Evolutionary conservation across 2,797 vertebrate species (phyloP).

Genomic region (Melopsittacus undulatus): DNA sequence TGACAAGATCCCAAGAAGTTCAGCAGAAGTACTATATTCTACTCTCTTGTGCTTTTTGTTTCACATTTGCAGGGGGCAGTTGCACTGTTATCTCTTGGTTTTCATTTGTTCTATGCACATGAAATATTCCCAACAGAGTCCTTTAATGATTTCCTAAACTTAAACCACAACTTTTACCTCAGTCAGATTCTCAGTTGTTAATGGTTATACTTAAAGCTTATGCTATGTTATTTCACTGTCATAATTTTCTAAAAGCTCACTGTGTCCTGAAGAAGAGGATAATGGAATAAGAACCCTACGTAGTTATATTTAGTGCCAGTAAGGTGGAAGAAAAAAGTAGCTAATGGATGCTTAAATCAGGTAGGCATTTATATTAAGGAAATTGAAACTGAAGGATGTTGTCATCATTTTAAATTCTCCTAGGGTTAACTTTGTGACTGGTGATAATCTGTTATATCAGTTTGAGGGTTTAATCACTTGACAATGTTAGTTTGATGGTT

Average conservation of each 20-base stretch:
- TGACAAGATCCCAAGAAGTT: neutral
- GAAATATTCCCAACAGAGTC: neutral
- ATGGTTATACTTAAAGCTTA: neutral
- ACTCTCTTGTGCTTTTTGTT: neutral
- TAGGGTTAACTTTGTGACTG: neutral
- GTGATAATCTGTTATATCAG: neutral
- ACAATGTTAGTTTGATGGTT: neutral
- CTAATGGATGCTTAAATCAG: neutral
- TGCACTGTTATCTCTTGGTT: neutral
- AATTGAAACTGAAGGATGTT: neutral
- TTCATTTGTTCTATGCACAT: neutral
- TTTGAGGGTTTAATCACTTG: neutral
- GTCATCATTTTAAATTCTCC: neutral
- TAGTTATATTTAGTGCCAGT: neutral
- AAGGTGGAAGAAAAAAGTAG: neutral
- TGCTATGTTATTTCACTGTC: neutral
- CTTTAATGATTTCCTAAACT: conserved; percentile 32
- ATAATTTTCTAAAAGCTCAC: neutral
- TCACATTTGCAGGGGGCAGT: neutral
- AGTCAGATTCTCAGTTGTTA: neutral
- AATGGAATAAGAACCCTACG: neutral
- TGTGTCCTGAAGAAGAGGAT: neutral
- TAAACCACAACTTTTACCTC: neutral
- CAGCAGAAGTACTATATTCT: neutral
- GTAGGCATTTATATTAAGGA: neutral